These are phyloP conservation scores for Taenioides sp. DNA, from an alignment of 2,797 vertebrate species.

Conservation along the genomic window DNA sequence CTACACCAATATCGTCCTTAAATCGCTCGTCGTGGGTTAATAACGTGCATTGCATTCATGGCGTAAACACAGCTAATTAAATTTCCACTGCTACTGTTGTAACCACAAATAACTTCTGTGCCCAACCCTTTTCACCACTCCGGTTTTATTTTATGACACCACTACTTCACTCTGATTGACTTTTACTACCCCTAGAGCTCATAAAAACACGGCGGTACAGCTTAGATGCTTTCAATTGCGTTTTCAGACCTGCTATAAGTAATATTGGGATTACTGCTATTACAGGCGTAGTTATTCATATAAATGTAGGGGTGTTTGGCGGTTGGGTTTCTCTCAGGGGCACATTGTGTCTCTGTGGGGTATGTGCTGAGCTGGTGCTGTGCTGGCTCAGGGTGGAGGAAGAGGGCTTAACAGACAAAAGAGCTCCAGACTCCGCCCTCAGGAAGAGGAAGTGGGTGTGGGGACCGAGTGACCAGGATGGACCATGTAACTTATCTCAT, in stretches of 20 bases:
- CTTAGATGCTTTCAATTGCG: background rate
- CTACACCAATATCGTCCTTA: too few relatives aligned
- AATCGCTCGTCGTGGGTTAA: constrained; percentile 5
- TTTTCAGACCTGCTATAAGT: background rate
- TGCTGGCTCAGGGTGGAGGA: constrained; percentile 48
- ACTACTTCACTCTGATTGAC: constrained; percentile 11
- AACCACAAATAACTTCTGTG: background rate
- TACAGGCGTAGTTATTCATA: background rate
- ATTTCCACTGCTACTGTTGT: constrained; percentile 6
- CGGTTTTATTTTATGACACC: constrained; percentile 2
- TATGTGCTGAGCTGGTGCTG: constrained; percentile 68
- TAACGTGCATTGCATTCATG: background rate
- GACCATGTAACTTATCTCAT: constrained; percentile 38
- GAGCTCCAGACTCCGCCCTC: constrained; percentile 72
- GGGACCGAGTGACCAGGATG: constrained; percentile 5
- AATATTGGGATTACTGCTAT: background rate
- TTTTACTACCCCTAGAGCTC: constrained; percentile 3
- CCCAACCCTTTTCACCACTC: background rate
- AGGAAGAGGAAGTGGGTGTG: constrained; percentile 55
- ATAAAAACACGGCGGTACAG: background rate
- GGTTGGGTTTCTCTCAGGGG: constrained; percentile 4
- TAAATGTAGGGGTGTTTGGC: background rate
- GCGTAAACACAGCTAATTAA: constrained; percentile 10
- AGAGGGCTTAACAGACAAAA: constrained; percentile 71
- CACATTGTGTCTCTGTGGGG: constrained; percentile 1